A percentile compares a stretch with the other conserved stretches of the same genome.
These are phyloP conservation scores for Venturia canescens DNA, from an alignment of 1,140 invertebrate species.

Conservation along the genomic window DNA sequence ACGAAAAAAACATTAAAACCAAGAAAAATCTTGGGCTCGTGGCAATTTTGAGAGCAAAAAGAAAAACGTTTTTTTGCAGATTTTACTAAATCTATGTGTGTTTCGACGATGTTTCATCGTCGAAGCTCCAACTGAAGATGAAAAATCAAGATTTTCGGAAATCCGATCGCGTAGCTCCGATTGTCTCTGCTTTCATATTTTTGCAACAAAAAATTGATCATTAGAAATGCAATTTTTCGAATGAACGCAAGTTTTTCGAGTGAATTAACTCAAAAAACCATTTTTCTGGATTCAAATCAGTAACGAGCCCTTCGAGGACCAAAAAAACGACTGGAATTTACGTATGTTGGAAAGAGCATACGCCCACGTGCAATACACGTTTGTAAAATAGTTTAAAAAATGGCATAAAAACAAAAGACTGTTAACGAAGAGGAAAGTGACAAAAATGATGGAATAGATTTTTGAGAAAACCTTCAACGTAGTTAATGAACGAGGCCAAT, in stretches of 20 bases:
- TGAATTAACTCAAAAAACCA: background rate
- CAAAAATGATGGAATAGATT: background rate
- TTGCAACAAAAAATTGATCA: background rate
- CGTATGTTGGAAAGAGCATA: background rate
- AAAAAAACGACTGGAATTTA: background rate
- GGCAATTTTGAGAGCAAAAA: no score
- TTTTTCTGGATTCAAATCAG: background rate
- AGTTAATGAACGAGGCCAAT: no score
- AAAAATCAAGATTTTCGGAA: background rate
- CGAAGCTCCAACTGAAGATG: background rate
- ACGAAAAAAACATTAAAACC: background rate
- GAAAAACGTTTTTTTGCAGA: no score
- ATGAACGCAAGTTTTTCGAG: no score
- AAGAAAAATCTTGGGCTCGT: no score
- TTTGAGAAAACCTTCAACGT: background rate
- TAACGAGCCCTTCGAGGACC: no score
- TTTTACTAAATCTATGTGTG: no score
- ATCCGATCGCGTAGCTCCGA: no score
- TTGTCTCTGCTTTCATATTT: no score
- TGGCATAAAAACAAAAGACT: conserved; percentile 26
- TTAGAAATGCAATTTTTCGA: no score
- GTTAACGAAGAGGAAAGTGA: conserved; percentile 14
- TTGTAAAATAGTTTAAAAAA: conserved; percentile 16
- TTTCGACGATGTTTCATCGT: no score
- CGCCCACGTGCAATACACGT: conserved; percentile 17